Evolutionary conservation across 2,113 vertebrate genomes (phyloP).

Genomic region (Proterorhinus semilunaris): DNA sequence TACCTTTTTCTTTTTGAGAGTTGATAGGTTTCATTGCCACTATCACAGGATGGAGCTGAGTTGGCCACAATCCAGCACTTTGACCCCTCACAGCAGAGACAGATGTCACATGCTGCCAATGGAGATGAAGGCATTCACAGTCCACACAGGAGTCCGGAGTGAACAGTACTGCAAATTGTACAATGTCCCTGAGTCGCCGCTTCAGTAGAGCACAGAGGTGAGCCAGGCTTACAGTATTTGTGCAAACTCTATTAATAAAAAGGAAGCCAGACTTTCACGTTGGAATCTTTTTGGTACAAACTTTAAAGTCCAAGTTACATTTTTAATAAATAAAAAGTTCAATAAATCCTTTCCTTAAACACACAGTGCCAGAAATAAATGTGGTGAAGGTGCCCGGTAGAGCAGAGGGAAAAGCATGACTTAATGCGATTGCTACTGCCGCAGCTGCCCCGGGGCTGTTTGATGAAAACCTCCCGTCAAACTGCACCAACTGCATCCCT

Average conservation of each 20-base stretch:
- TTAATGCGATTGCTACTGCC: too few species aligned
- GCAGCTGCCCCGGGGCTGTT: too few species aligned
- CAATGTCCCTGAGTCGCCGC: conserved; percentile 28
- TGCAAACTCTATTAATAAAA: conserved; percentile 26
- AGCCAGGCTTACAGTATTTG: conserved; percentile 41
- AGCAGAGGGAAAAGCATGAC: too few species aligned
- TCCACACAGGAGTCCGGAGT: not conserved
- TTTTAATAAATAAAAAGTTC: too few species aligned
- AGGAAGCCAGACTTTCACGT: conserved; percentile 9
- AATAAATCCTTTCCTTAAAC: not conserved
- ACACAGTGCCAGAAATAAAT: too few species aligned
- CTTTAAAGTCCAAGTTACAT: not conserved
- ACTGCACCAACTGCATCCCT: too few species aligned
- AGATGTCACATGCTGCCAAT: conserved; percentile 1
- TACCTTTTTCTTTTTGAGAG: conserved; percentile 25
- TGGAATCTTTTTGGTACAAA: conserved; percentile 21
- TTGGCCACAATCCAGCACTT: conserved; percentile 44
- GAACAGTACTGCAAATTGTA: conserved; percentile 23
- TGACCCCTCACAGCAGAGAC: conserved; percentile 44
- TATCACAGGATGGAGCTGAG: conserved; percentile 26
- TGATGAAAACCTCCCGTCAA: too few species aligned
- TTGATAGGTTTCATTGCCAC: conserved; percentile 34
- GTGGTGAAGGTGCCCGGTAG: too few species aligned
- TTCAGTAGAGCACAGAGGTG: conserved; percentile 61
- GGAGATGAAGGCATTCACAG: conserved; percentile 33